These are phyloP conservation scores for Coranthus polyacanthus DNA, from an alignment of 2,797 vertebrate species.

Conservation along the genomic window DNA sequence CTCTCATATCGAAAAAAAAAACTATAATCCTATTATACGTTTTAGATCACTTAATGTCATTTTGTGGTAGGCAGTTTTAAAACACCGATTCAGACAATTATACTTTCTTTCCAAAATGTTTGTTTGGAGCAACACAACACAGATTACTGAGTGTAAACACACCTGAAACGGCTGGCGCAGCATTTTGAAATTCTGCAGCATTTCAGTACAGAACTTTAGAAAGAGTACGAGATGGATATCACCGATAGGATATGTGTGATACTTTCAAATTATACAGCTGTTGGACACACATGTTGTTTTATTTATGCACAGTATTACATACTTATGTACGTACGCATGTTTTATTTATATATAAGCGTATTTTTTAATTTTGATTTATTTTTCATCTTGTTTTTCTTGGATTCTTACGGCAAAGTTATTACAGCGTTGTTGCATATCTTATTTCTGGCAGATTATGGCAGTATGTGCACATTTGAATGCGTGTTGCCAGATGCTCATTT, in stretches of 20 bases:
- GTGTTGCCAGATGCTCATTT: slow-evolving; percentile 39
- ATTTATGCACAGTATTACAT: no score
- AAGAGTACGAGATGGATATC: neutral
- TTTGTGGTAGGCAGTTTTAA: slow-evolving; percentile 4
- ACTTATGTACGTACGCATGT: no score
- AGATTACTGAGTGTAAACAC: neutral
- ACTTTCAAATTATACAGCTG: neutral
- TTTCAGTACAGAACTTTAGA: neutral
- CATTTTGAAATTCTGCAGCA: neutral
- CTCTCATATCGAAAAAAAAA: neutral
- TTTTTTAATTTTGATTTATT: neutral
- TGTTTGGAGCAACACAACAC: slow-evolving; percentile 1
- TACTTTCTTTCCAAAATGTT: neutral
- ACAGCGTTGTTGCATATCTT: slow-evolving; percentile 15
- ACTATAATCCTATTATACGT: slow-evolving; percentile 27
- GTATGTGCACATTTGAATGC: neutral
- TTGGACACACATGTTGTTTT: neutral
- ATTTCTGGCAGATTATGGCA: slow-evolving; percentile 7
- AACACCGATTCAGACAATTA: neutral
- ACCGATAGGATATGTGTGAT: neutral
- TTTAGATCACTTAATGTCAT: slow-evolving; percentile 9
- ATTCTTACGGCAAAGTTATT: neutral
- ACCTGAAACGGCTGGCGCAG: neutral
- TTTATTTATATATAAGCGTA: no score
- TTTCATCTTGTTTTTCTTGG: neutral